phyloP scores from a whole-genome alignment of 2,113 vertebrate species.

The Anser brachyrhynchus region DNA sequence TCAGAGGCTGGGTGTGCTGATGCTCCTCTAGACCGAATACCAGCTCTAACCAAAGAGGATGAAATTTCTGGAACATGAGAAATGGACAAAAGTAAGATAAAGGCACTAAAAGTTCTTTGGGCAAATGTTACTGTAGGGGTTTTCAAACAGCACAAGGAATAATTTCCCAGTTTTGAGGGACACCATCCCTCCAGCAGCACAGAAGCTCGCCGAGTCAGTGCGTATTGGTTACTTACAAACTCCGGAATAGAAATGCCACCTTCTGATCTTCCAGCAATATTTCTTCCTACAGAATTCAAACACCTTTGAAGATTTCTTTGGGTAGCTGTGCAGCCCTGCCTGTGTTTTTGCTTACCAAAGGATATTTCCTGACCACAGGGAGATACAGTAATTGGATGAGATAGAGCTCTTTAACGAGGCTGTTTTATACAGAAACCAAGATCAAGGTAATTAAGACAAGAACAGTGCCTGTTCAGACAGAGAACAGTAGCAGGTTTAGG shows the following conservation, averaged over 20 bases:
- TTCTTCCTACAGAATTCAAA: not conserved
- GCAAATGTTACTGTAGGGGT: fast-evolving
- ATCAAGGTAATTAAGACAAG: not conserved
- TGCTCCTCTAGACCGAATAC: not conserved
- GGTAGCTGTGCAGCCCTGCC: not conserved
- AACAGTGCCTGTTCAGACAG: not conserved
- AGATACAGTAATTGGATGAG: fast-evolving
- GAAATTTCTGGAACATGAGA: not conserved
- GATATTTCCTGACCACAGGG: not conserved
- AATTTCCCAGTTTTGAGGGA: not conserved
- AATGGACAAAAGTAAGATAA: fast-evolving
- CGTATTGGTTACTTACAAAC: fast-evolving
- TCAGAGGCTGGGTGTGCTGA: not conserved
- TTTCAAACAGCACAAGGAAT: not conserved
- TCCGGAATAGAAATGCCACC: not conserved
- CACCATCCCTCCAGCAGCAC: not conserved
- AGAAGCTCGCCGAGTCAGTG: fast-evolving
- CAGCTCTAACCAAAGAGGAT: not conserved
- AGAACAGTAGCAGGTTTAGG: not conserved
- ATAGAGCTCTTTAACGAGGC: not conserved
- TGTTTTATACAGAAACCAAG: not conserved
- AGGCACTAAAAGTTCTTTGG: not conserved
- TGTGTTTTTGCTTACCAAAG: not conserved
- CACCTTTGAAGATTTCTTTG: not conserved
- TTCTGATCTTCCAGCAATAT: not conserved